Evolutionary conservation across 2,797 vertebrate species (phyloP), one percentile per base, ranked within the genome.

Genomic region (Labeo calbasu): DNA sequence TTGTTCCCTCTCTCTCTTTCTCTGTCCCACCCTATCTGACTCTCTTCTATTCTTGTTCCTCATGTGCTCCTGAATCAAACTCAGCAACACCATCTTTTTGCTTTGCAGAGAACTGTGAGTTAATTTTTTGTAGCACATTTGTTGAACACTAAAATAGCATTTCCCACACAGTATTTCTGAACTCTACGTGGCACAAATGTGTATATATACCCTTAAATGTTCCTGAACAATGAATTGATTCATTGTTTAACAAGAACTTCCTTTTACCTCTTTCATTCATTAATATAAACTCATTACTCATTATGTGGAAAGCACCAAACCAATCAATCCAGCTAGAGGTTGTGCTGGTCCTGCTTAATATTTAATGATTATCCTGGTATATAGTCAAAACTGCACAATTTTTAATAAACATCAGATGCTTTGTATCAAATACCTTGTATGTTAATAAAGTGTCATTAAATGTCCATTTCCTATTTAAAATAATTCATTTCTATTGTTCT

Each of bases 1-100:
- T 86, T 86, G 83, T 83, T 84, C 46, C 19, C 69, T 57, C 61
- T 48, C 50, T 48, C 48, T 68, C 55, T 48, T 15, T 77, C 61
- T 59, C 28, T 46, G 32, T 72, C 59, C 55, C 65, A 75, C 43
- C 12, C 84, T 81, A 75, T 70, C 61, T 75, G 28, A 72, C 40
- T 72, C 59, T 80, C 57, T 78, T 70, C 48, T 28, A 17, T 51
- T 82, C 46, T 51, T 79, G 71, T 71, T 72, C 48, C 73, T 61
- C 66, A 69, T 81, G 53, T 70, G 46, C 77, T 40, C 14, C 36
- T 68, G 61, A 50, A 79, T 51, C 19, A 61, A 61, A 9, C 14
- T 15, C 12, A 61, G 25, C 43, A 63, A 21, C 81, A 73, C 53
- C 51, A 10, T 51, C 13, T 50, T 65, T 36, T 78, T 48, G 5